phyloP scores from a whole-genome alignment of 2,797 vertebrate genomes.

The Vespertilio murinus region DNA sequence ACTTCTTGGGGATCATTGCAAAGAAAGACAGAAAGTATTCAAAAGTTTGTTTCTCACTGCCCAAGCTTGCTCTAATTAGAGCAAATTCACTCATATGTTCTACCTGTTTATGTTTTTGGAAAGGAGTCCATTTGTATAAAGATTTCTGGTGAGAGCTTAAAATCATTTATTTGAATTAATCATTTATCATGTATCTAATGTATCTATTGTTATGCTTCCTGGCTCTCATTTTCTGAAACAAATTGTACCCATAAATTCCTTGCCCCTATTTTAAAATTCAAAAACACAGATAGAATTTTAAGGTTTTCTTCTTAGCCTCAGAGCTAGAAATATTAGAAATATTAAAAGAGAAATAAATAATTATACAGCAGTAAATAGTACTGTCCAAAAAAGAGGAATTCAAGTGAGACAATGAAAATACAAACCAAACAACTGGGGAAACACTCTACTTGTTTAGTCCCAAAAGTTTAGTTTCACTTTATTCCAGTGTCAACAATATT shows the following conservation, averaged over 20 bases:
- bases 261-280: not conserved
- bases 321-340: not conserved
- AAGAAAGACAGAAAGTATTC: not conserved
- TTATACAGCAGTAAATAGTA: not conserved
- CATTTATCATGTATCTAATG: not conserved
- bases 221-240: not conserved
- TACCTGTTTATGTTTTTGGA: not conserved
- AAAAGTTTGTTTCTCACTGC: not conserved
- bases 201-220: not conserved
- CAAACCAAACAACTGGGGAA: not conserved
- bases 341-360: not conserved
- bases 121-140: not conserved
- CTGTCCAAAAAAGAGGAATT: not conserved
- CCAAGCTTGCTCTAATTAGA: not conserved
- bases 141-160: not conserved
- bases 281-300: not conserved
- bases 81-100: not conserved
- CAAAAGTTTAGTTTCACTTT: not conserved
- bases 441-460: not conserved
- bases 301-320: not conserved
- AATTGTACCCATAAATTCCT: not conserved
- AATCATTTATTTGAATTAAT: not conserved
- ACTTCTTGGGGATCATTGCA: not conserved
- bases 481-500: not conserved
- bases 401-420: not conserved